Conservation (phyloP, 2,797 vertebrate species). For the Peromyscus attwateri region DNA sequence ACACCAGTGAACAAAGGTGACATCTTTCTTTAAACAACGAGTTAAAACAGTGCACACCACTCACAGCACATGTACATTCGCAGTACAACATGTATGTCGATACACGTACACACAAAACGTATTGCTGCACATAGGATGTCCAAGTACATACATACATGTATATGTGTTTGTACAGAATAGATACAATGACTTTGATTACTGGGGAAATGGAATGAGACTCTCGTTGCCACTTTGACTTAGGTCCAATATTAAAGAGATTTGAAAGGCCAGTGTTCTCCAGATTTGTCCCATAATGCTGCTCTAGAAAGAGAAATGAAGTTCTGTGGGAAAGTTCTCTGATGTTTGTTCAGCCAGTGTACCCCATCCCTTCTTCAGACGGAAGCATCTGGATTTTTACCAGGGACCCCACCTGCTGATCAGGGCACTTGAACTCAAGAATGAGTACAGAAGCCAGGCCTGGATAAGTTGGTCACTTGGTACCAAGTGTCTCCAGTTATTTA, state of each 20-base stretch:
- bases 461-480: neutral
- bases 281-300: neutral
- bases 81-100: neutral
- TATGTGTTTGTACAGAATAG: neutral
- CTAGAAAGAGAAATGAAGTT: neutral
- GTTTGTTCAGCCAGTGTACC: neutral
- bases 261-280: neutral
- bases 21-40: conserved; percentile 51
- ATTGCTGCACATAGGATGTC: neutral
- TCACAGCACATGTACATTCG: neutral
- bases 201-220: neutral
- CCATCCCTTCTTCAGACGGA: neutral
- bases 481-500: neutral
- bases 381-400: neutral
- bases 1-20: conserved; percentile 31
- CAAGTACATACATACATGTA: neutral
- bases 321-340: neutral
- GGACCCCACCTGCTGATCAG: neutral
- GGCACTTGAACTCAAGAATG: neutral
- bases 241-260: neutral
- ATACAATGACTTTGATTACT: neutral
- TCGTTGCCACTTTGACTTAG: conserved; percentile 14
- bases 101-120: neutral
- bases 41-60: neutral
- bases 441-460: neutral